phyloP scores from a whole-genome alignment of 2,797 vertebrate species.

The Phataginus tricuspis region DNA sequence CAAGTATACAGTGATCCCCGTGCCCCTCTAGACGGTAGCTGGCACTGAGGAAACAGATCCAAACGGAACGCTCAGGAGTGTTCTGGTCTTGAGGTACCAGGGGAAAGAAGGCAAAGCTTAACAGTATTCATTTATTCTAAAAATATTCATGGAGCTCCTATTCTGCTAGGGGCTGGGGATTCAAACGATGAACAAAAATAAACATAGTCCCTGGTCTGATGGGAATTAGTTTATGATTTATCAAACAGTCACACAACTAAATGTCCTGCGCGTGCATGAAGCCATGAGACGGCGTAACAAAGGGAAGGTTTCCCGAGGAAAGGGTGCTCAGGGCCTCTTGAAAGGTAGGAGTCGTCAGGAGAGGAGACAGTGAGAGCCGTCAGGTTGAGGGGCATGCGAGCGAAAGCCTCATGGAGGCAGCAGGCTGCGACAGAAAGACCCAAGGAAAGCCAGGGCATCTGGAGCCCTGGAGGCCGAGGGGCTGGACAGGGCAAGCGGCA shows the following conservation, averaged over 20 bases:
- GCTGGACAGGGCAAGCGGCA: accelerated
- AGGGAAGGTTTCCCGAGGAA: not conserved
- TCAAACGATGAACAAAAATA: slow-evolving; percentile 21
- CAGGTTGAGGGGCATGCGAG: not conserved
- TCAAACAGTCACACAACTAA: not conserved
- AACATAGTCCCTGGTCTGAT: not conserved
- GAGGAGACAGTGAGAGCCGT: not conserved
- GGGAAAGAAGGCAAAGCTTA: not conserved
- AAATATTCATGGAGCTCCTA: not conserved
- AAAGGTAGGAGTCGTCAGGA: not conserved
- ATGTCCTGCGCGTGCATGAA: not conserved
- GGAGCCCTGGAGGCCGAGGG: not conserved
- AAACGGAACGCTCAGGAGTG: not conserved
- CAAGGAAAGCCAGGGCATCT: not conserved
- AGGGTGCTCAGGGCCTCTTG: not conserved
- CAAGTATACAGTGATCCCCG: not conserved
- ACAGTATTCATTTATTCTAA: not conserved
- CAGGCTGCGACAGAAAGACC: not conserved
- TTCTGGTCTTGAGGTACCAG: not conserved
- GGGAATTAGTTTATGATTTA: not conserved
- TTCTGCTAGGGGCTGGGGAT: not conserved
- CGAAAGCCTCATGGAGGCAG: not conserved
- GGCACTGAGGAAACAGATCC: not conserved
- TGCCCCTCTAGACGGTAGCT: not conserved
- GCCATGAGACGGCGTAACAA: not conserved